Percentiles rank a stretch among this genome's conserved stretches.
phyloP scores from a whole-genome alignment of 2,113 vertebrate genomes.

The Echinops telfairi region DNA sequence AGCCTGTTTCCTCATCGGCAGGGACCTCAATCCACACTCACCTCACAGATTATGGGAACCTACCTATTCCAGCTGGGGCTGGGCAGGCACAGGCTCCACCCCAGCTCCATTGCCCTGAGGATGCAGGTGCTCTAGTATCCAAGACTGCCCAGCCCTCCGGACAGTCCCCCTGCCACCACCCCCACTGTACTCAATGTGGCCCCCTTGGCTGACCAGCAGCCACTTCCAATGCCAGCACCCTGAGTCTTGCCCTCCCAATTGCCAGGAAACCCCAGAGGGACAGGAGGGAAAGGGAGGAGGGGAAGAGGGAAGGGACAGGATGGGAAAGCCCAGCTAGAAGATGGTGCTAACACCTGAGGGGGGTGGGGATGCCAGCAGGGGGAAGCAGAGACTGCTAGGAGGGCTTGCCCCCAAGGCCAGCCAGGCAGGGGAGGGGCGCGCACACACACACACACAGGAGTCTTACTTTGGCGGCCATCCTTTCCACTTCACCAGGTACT shows the following conservation, averaged over 20 bases:
- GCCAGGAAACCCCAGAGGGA: background rate
- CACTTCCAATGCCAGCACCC: background rate
- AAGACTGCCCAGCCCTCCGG: background rate
- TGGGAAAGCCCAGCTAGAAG: background rate
- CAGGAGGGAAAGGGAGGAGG: background rate
- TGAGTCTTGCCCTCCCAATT: background rate
- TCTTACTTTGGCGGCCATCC: conserved; percentile 99
- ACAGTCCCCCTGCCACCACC: background rate
- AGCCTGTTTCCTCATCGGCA: background rate
- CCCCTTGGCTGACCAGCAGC: background rate
- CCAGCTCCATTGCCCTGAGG: background rate
- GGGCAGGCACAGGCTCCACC: background rate
- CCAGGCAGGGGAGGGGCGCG: background rate
- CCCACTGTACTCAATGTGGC: background rate
- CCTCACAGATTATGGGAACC: background rate
- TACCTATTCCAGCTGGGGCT: background rate
- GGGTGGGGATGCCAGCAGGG: background rate
- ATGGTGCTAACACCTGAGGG: background rate
- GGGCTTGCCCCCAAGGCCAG: background rate
- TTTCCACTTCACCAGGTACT: conserved; percentile 99
- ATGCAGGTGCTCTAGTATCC: background rate
- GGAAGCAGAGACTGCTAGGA: background rate
- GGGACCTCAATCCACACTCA: background rate
- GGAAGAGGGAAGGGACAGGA: background rate
- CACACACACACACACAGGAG: conserved; percentile 35